Evolutionary conservation across 2,113 vertebrate species (phyloP), one percentile per base, ranked within the genome.

Genomic region (Lagenorhynchus albirostris): DNA sequence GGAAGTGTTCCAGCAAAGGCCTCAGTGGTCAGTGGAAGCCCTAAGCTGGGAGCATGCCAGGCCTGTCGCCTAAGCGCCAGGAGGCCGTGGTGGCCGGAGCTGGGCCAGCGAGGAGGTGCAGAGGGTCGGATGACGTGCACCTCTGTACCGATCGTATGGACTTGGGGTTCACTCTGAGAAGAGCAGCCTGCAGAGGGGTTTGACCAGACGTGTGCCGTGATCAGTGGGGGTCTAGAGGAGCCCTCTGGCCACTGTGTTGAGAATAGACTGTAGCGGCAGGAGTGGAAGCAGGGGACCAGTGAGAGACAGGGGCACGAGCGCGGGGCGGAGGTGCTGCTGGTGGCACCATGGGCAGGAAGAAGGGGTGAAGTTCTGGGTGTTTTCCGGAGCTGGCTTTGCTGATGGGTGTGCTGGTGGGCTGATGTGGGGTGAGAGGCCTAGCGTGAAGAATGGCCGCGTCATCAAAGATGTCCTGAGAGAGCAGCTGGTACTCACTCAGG

Each of bases 111-210:
- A 1, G 55, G 77, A 13, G 20, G 15, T 0, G 5, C 31, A 12
- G 15, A 23, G 14, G 5, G 12, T 44, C 31, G 9, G 8, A 0
- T 33, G 80, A n/a, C 0, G 0, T 0, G 20, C 36, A 21, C 6
- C 33, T 55, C 12, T 60, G 15, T 20, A 70, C 26, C 2, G 1
- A 3, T 18, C 13, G 5, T 23, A 25, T 44, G 44, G 47, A 68
- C 33, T n/a, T 44, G 17, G 67, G 77, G 77, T 17, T 68, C 17
- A 5, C 36, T 18, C 29, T 25, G 26, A 36, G 58, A 91, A 47
- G n/a, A 47, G 26, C 68, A 73, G 60, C 38, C 38, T 47, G 21
- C 15, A 18, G 55, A n/a, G 6, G 44, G 36, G 36, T 18, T 74
- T 38, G 31, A 3, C 33, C 17, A 3, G 65, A 41, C 47, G 31